A percentile compares a stretch with the other conserved stretches of the same genome.
Evolutionary conservation across 1,140 invertebrate genomes (phyloP).

Genomic region (Drosophila leontia): DNA sequence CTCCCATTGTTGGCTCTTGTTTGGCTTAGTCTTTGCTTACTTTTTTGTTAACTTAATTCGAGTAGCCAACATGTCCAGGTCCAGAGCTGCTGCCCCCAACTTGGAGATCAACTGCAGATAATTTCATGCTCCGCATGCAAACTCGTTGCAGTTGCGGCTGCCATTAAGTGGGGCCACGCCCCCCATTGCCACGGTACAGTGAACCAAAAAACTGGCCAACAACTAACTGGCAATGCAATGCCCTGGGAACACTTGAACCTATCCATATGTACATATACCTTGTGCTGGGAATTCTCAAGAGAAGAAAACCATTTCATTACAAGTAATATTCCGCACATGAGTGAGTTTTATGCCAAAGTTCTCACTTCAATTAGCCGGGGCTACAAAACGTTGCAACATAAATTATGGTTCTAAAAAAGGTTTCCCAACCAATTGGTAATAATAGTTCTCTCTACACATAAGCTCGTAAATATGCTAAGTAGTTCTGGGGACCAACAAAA

Average conservation of each 20-base stretch:
- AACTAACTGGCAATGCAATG: constrained; percentile 10
- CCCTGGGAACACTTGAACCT: constrained; percentile 31
- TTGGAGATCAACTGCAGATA: constrained; percentile 54
- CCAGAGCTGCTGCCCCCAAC: constrained; percentile 35
- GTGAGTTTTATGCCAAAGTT: constrained; percentile 34
- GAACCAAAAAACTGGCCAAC: constrained; percentile 50
- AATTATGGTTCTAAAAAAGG: constrained; percentile 11
- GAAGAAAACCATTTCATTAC: constrained; percentile 15
- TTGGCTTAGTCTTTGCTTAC: neutral
- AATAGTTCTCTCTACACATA: neutral
- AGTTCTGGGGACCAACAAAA: neutral
- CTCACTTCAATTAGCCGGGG: constrained; percentile 38
- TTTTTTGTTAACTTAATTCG: constrained; percentile 43
- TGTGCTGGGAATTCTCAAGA: constrained; percentile 26
- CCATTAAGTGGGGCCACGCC: constrained; percentile 42
- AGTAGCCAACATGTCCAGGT: constrained; percentile 53
- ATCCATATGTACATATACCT: too few species aligned
- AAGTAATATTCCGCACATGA: constrained; percentile 23
- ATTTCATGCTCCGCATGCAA: constrained; percentile 60
- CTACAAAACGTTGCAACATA: constrained; percentile 19
- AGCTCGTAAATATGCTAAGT: constrained; percentile 4
- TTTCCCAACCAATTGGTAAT: constrained; percentile 18
- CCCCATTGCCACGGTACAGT: constrained; percentile 49
- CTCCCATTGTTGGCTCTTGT: constrained; percentile 36
- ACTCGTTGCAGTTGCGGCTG: constrained; percentile 42